These are phyloP conservation scores for Carapus acus DNA, from an alignment of 2,797 vertebrate species.

Conservation along the genomic window DNA sequence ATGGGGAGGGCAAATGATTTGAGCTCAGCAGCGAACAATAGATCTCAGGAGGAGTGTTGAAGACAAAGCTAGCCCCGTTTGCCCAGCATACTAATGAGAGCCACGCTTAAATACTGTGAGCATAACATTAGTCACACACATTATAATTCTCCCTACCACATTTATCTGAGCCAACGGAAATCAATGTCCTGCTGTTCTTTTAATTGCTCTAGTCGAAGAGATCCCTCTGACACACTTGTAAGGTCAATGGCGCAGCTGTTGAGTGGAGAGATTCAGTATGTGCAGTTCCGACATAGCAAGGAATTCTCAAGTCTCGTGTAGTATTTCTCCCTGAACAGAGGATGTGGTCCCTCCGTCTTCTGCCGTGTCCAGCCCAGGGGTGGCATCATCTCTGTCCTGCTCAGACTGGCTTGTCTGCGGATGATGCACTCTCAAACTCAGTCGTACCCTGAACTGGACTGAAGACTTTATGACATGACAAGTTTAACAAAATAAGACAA, in stretches of 20 bases:
- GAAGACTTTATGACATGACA: no score
- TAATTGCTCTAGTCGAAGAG: slow-evolving; percentile 46
- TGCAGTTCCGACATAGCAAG: slow-evolving; percentile 17
- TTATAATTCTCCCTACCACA: slow-evolving; percentile 50
- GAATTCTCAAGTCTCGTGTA: no score
- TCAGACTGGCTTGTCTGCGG: no score
- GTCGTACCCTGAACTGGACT: no score
- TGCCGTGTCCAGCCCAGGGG: no score
- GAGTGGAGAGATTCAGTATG: slow-evolving; percentile 24
- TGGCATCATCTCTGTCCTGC: no score
- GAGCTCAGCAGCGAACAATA: slow-evolving; percentile 32
- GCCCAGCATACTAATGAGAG: slow-evolving; percentile 58
- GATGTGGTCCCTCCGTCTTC: no score
- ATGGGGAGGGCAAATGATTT: slow-evolving; percentile 23
- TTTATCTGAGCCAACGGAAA: slow-evolving; percentile 50
- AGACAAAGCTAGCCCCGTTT: slow-evolving; percentile 42
- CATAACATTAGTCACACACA: slow-evolving; percentile 53
- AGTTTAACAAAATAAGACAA: no score
- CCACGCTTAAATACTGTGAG: slow-evolving; percentile 45
- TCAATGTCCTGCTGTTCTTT: slow-evolving; percentile 55
- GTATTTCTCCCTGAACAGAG: no score
- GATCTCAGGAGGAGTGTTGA: slow-evolving; percentile 32
- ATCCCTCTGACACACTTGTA: slow-evolving; percentile 40
- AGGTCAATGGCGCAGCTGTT: slow-evolving; percentile 47
- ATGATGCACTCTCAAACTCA: no score